phyloP scores from a whole-genome alignment of 2,797 vertebrate species.

The Crocidura indochinensis region DNA sequence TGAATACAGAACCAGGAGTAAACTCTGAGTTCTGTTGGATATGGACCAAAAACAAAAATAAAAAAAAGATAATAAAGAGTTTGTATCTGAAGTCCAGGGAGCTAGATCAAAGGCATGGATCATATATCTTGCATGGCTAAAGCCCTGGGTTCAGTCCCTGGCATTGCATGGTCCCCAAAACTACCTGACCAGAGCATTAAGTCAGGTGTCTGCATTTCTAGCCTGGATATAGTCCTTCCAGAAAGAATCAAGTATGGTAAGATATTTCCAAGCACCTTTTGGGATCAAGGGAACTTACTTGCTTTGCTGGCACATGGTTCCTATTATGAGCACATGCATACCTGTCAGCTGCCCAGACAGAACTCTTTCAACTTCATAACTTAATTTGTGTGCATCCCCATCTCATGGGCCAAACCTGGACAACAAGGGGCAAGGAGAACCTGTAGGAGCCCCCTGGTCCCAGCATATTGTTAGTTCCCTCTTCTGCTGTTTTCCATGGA shows the following conservation, averaged over 20 bases:
- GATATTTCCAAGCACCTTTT: not conserved
- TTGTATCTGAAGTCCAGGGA: no score
- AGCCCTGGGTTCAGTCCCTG: no score
- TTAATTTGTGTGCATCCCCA: slow-evolving; percentile 61
- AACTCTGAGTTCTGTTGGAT: no score
- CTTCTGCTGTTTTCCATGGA: not conserved
- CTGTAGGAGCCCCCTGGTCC: not conserved
- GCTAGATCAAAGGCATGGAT: no score
- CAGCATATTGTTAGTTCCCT: not conserved
- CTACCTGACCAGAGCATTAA: no score
- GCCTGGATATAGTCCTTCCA: no score
- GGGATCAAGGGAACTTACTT: not conserved
- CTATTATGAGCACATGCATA: slow-evolving; percentile 3
- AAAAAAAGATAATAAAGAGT: no score
- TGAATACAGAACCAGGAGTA: no score
- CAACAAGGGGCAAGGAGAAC: not conserved
- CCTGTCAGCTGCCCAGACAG: slow-evolving; percentile 43
- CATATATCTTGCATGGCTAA: no score
- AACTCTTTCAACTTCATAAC: slow-evolving; percentile 64
- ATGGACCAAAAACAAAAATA: no score
- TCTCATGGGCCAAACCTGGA: not conserved
- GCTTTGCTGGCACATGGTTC: slow-evolving; percentile 25
- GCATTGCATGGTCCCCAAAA: no score
- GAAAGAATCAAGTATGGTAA: not conserved
- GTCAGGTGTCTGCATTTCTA: no score